phyloP scores from a whole-genome alignment of 2,888 invertebrate species.

The Lithosia quadra region DNA sequence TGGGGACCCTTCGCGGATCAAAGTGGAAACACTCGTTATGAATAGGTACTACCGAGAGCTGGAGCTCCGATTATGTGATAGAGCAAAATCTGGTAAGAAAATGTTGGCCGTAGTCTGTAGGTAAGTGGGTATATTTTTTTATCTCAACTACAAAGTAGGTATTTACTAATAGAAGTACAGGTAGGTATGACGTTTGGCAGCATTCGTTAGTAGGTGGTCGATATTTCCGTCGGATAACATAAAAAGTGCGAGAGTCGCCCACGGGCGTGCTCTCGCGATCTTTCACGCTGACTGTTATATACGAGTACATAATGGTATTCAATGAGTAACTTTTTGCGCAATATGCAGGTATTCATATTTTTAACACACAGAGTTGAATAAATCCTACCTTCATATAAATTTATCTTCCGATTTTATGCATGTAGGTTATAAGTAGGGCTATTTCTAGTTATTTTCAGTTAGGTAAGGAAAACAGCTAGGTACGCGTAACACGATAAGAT shows the following conservation, averaged over 20 bases:
- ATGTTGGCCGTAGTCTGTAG: not conserved
- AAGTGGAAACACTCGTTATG: too few relatives aligned
- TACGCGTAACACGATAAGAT: too few relatives aligned
- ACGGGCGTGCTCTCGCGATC: conserved; percentile 51
- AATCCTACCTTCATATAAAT: not conserved
- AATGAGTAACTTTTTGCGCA: conserved; percentile 77
- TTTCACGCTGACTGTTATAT: conserved; percentile 63
- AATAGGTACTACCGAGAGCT: too few relatives aligned
- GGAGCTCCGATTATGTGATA: not conserved
- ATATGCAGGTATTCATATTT: conserved; percentile 75
- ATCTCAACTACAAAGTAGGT: conserved; percentile 4
- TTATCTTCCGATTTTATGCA: not conserved
- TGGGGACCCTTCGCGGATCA: too few relatives aligned
- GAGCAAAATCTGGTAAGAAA: not conserved
- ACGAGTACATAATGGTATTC: conserved; percentile 61
- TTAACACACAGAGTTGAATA: conserved; percentile 33
- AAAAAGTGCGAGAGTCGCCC: conserved; percentile 66
- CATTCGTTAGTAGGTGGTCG: conserved; percentile 69
- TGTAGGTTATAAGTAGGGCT: too few relatives aligned
- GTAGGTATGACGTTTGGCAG: conserved; percentile 58
- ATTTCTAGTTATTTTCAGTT: too few relatives aligned
- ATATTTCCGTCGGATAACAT: conserved; percentile 71
- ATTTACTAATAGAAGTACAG: conserved; percentile 5
- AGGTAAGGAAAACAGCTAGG: not conserved
- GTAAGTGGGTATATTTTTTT: not conserved